phyloP scores from a whole-genome alignment of 1,140 invertebrate genomes.

The Nephila pilipes region DNA sequence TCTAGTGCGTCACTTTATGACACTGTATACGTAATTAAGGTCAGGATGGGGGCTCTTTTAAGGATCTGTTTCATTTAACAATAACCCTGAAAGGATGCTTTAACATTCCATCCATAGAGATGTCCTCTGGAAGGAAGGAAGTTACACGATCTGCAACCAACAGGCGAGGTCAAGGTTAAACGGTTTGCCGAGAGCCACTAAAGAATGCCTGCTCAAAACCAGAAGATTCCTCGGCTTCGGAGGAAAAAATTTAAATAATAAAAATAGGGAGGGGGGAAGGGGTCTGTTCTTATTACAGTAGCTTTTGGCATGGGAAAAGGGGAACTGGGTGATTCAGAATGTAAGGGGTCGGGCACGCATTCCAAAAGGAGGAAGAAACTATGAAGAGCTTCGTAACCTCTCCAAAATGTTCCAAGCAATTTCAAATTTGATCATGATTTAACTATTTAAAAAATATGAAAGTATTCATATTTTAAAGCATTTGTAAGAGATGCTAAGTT shows the following conservation, averaged over 20 bases:
- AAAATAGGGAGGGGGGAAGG: not conserved
- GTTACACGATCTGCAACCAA: not conserved
- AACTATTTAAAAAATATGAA: too few relatives aligned
- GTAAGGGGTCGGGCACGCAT: not conserved
- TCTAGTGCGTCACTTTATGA: not conserved
- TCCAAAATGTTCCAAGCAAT: not conserved
- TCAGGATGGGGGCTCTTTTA: not conserved
- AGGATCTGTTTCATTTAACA: constrained; percentile 9
- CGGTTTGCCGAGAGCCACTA: not conserved
- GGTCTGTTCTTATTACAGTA: not conserved
- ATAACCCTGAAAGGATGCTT: not conserved
- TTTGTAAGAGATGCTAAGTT: too few relatives aligned
- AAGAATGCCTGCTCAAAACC: not conserved
- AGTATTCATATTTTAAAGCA: too few relatives aligned
- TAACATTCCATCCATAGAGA: constrained; percentile 1
- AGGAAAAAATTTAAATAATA: not conserved
- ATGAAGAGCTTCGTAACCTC: not conserved
- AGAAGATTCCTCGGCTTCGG: not conserved
- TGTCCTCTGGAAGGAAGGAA: not conserved
- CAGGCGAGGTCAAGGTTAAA: constrained; percentile 3
- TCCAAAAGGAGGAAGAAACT: not conserved
- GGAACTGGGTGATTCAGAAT: not conserved
- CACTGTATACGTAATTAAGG: not conserved
- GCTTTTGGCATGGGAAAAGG: not conserved
- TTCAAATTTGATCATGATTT: too few relatives aligned